Percentiles rank a stretch among this genome's conserved stretches.
phyloP scores from a whole-genome alignment of 2,113 vertebrate genomes.

The Prinia subflava region DNA sequence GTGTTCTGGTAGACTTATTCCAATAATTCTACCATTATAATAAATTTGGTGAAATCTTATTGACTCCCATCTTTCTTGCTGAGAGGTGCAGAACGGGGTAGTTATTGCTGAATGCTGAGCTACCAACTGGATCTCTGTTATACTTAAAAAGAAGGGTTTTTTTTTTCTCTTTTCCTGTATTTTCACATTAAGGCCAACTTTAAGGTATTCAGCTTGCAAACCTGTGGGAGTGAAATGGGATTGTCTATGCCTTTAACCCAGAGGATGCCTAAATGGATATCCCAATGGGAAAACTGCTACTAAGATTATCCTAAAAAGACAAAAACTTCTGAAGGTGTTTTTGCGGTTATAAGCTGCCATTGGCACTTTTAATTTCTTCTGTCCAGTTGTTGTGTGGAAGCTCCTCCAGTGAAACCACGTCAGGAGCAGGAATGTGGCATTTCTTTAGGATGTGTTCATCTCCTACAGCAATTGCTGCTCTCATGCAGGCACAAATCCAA shows the following conservation, averaged over 20 bases:
- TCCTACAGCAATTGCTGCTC: slow-evolving; percentile 6
- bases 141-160: neutral
- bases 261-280: neutral
- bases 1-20: slow-evolving; percentile 2
- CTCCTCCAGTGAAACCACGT: neutral
- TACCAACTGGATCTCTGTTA: neutral
- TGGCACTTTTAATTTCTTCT: neutral
- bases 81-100: neutral
- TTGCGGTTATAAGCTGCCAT: neutral
- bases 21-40: slow-evolving; percentile 14
- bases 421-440: neutral
- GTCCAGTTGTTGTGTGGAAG: neutral
- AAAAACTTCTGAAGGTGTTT: neutral
- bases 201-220: neutral
- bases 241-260: neutral
- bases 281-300: neutral
- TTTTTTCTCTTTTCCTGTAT: neutral
- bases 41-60: neutral
- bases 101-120: neutral
- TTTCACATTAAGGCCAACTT: neutral
- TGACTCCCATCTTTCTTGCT: neutral
- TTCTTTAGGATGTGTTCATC: neutral
- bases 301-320: neutral
- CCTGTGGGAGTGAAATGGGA: neutral
- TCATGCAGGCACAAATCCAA: neutral